Base-by-base conservation (phyloP, 2,888 invertebrate species). In the Heliconius hortense region DNA sequence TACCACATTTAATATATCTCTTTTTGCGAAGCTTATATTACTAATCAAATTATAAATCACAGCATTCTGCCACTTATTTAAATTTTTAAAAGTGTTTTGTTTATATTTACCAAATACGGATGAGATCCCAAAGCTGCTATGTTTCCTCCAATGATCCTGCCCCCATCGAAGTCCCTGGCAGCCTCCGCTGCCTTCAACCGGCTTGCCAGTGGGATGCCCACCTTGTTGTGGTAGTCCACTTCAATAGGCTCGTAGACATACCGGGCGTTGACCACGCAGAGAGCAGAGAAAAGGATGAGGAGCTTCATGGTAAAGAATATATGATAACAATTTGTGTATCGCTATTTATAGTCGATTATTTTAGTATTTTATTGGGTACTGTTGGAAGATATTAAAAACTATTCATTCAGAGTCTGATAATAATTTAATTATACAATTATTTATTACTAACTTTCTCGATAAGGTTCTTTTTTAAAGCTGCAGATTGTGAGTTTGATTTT, bases 71-170 rank as follows among this genome's bases (percentile, higher is more conserved):
- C 43, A 43, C 15, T 43, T 43, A 15, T 43, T 43, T 43, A 4
- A 43, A 43, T 4, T 15, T 15, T 43, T 53, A 21, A 64, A 64
- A 35, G 10, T 24, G 24, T n/a, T 35, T 4, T 18, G 13, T 13
- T 7, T 21, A 11, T 68, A 53, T 28, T 77, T 72, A 78, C 85
- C 68, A 83, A 67, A 64, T 81, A 79, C 3, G 84, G 83, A 59
- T 81, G 81, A 18, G 76, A 77, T 21, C 86, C 86, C 1, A 83
- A 72, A 4, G 31, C 13, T 0, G 85, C 78, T 1, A 80, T 28
- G 1, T 77, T 75, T 56, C 86, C 86, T 11, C 85, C 85, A 7
- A 82, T 81, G 64, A 86, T 84, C 77, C 84, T 84, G 64, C 77
- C 74, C 24, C 84, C 83, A 66, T 82, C 84, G 75, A 84, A 83